Percentiles rank a stretch among this genome's conserved stretches.
Evolutionary conservation across 2,797 vertebrate genomes (phyloP).

Genomic region (Rhinogobio ventralis): DNA sequence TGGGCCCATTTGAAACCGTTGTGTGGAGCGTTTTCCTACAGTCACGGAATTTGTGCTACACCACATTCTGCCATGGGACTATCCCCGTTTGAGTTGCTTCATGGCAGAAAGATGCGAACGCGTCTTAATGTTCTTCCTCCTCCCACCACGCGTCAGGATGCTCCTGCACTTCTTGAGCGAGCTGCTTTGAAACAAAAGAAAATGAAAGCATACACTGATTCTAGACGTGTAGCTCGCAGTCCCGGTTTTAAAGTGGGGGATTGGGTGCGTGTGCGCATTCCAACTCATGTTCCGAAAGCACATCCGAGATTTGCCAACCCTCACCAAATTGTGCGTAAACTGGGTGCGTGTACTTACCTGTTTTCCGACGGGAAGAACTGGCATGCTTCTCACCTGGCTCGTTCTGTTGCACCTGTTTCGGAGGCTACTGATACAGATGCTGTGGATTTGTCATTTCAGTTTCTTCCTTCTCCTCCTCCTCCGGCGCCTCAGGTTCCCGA

Average conservation of each 20-base stretch:
- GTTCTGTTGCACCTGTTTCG: not conserved
- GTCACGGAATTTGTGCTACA: no score
- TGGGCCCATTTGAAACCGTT: not conserved
- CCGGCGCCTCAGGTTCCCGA: not conserved
- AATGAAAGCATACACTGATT: not conserved
- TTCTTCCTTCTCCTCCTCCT: not conserved
- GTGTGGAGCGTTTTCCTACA: not conserved
- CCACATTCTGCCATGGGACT: not conserved
- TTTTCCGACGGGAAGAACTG: not conserved
- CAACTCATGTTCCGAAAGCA: not conserved
- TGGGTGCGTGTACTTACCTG: not conserved
- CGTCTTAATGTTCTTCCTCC: not conserved
- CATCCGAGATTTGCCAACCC: not conserved
- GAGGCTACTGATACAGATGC: not conserved
- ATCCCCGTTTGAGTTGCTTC: not conserved
- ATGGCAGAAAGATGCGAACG: not conserved
- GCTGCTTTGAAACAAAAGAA: not conserved
- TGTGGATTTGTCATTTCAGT: not conserved
- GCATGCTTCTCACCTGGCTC: slow-evolving; percentile 1
- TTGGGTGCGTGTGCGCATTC: not conserved
- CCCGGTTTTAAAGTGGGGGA: not conserved
- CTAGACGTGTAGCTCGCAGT: not conserved
- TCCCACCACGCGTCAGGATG: not conserved
- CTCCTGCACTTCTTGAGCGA: not conserved
- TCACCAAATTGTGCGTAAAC: not conserved